Percentiles rank a stretch among this genome's conserved stretches.
Evolutionary conservation across 2,797 vertebrate species (phyloP).

Genomic region (Microcaecilia unicolor): DNA sequence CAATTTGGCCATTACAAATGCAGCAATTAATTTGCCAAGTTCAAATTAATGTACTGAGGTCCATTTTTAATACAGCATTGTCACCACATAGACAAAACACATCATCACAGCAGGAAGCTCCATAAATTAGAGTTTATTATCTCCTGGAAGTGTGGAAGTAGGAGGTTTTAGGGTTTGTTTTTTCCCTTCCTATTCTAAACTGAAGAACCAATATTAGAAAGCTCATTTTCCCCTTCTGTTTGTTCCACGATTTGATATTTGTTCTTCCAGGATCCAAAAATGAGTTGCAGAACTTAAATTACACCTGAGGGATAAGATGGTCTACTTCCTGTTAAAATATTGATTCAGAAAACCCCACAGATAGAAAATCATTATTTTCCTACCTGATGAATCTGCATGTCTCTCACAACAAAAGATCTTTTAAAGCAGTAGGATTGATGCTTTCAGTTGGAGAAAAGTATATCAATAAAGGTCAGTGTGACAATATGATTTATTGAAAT

Average conservation of each 20-base stretch:
- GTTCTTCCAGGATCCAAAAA: conserved; percentile 7
- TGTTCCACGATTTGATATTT: conserved; percentile 9
- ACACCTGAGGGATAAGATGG: background rate
- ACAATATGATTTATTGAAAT: conserved; percentile 53
- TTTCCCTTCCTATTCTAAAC: background rate
- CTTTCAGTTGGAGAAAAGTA: conserved; percentile 31
- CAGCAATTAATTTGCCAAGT: conserved; percentile 1
- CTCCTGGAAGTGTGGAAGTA: conserved; percentile 10
- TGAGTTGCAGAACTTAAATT: conserved; percentile 14
- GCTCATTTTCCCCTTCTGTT: conserved; percentile 12
- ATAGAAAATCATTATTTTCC: conserved; percentile 35
- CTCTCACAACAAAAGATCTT: conserved; percentile 35
- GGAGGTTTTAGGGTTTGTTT: conserved; percentile 8
- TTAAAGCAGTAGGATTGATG: conserved; percentile 38
- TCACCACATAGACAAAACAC: background rate
- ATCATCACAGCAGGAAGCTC: background rate
- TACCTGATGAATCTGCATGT: conserved; percentile 24
- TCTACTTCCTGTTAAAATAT: conserved; percentile 18
- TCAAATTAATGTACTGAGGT: conserved; percentile 8
- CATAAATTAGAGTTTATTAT: conserved; percentile 15
- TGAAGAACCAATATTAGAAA: conserved; percentile 5
- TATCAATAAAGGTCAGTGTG: conserved; percentile 55
- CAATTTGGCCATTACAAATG: conserved; percentile 1
- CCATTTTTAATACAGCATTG: conserved; percentile 1
- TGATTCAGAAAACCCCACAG: conserved; percentile 2